Base-by-base conservation (phyloP, 64 coral and sea anemone genomes). In the Montipora capricornis region DNA sequence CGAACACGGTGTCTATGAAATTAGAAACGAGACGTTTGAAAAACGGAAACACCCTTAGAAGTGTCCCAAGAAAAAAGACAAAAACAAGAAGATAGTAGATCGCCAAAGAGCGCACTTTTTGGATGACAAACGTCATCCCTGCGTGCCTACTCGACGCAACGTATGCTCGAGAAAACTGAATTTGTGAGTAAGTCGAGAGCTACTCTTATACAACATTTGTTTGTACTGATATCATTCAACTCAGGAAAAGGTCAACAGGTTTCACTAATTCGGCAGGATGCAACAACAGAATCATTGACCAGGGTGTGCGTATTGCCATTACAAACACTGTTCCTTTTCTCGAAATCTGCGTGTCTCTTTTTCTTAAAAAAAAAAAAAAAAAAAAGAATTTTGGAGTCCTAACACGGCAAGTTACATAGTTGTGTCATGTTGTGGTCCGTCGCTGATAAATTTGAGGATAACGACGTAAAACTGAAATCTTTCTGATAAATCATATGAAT, bases 201-300 rank as follows among this genome's bases (percentile, higher is more conserved):
- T 19, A 8, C 60, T 84, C 68, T 84, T 84, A 68, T 67, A 64
- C 68, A 71, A 8, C 19, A 7, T 71, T 71, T 71, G 68, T 86
- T 86, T 86, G 66, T 86, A 86, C 71, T 86, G 45, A 51, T 86
- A 86, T 86, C 82, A 49, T 70, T 50, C 4, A 86, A 44, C 67
- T 52, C 82, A 86, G 82, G 82, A 86, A 86, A 49, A 73, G 82
- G 82, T 86, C 82, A 86, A 86, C 82, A 86, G n/a, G 68, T 71
- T 71, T 71, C 82, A n/a, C 19, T 86, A 46, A 73, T 37, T 86
- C 66, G 82, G 82, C 64, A 71, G 80, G 82, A 49, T 71, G 82
- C 62, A 86, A 84, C 44, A 84, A 84, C 45, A 83, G 71, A 47
- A 70, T 66, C 8, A 3, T 2, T 50, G 82, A 19, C 44, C 49